Percentiles rank a stretch among this genome's conserved stretches.
These are phyloP conservation scores for Danio aesculapii DNA, from an alignment of 2,797 vertebrate species.

Conservation along the genomic window DNA sequence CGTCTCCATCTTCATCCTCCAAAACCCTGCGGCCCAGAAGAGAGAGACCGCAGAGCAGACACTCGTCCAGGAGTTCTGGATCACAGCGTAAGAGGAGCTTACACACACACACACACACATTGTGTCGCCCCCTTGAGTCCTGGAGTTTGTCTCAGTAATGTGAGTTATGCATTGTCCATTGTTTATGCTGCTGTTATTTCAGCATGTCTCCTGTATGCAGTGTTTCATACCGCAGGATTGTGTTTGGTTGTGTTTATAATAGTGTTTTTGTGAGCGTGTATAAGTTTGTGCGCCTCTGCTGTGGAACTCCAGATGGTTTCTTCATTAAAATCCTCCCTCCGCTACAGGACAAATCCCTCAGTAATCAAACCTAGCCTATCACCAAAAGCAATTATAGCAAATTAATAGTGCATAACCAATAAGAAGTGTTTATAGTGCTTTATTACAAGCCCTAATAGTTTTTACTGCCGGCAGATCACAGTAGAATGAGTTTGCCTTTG, in stretches of 20 bases:
- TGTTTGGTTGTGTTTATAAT: neutral
- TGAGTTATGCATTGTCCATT: no score
- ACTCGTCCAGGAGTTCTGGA: constrained; percentile 52
- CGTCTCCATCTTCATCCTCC: constrained; percentile 54
- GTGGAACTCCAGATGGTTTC: constrained; percentile 71
- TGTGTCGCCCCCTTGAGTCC: neutral
- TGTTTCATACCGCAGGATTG: neutral
- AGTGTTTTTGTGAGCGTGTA: constrained; percentile 5
- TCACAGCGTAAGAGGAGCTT: constrained; percentile 62
- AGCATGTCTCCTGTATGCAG: neutral
- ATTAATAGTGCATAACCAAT: constrained; percentile 78
- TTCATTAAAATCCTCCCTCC: constrained; percentile 75
- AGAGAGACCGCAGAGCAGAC: constrained; percentile 59
- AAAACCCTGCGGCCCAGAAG: constrained; percentile 57
- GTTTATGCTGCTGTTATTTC: neutral
- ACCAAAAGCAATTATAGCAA: constrained; percentile 71
- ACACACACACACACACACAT: no score
- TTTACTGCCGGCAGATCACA: constrained; percentile 72
- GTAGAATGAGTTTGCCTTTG: constrained; percentile 77
- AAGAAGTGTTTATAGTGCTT: constrained; percentile 78
- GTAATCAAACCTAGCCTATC: constrained; percentile 71
- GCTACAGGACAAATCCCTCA: constrained; percentile 63
- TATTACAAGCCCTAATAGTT: constrained; percentile 80
- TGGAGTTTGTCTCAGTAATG: neutral
- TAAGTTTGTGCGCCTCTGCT: neutral